Base-by-base conservation (phyloP, 53 echinoderm and acorn worm genomes). In the Temnopleurus reevesii region DNA sequence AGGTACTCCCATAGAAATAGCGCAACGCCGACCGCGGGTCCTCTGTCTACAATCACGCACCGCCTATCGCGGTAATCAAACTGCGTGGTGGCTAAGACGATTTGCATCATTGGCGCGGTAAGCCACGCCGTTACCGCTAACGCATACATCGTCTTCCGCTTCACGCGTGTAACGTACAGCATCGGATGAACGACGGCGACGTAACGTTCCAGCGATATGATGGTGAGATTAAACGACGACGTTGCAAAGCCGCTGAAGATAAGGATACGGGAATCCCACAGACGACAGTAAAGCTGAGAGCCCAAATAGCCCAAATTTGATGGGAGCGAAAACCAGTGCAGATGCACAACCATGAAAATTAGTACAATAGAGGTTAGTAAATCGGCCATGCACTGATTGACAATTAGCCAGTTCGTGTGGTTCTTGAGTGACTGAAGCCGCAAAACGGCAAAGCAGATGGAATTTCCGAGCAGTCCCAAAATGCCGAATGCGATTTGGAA, bases 1-100 rank as follows among this genome's bases (percentile, higher is more conserved):
- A 94, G 89, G 55, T 91, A 96, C 2, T 96, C 96, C 91, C 91
- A 94, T 1, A 96, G 55, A 38, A 96, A 96, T 4, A 94, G 29
- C 54, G 76, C 76, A 18, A 94, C 71, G 28, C 96, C 96, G 5
- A 77, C 71, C 4, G 66, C 59, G 25, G 86, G 86, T 1, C 91
- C 91, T 6, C 89, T 66, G 10, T 83, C 8, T 29, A 89, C 86
- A 27, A 58, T 26, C 13, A 44, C 26, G 46, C 96, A 96, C 6
- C 64, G 12, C 5, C 90, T 90, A 55, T 82, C 46, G 1, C 25
- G 10, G 9, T 71, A 83, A 0, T 86, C 81, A n/a, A 71, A 51
- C 53, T 90, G 90, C 46, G 85, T 77, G 21, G 91, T 77, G 27
- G 90, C 89, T 43, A 94, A 89, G 6, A 92, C 90, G 30, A 86